These are phyloP conservation scores for Atherinomorus stipes DNA, from an alignment of 2,113 vertebrate species.

Conservation along the genomic window DNA sequence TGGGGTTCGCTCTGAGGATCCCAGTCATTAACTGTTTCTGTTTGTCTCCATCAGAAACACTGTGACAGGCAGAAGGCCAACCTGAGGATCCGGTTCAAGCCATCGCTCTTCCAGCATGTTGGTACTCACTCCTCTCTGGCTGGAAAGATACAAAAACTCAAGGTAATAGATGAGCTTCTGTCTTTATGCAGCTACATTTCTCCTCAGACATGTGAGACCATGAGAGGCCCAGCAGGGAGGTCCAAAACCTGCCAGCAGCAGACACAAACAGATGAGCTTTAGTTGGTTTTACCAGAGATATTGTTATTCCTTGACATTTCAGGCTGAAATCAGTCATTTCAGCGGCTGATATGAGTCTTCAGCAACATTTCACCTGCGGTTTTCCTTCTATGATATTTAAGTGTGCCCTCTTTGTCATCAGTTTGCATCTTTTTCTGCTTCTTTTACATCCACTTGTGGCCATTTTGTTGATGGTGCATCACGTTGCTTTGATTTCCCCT, in stretches of 20 bases:
- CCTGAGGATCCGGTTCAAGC: constrained; percentile 97
- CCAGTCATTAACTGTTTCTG: not conserved
- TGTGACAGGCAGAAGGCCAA: constrained; percentile 98
- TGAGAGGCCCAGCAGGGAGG: too few relatives aligned
- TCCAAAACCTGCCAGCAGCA: not conserved
- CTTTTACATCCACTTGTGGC: too few relatives aligned
- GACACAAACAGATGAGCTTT: not conserved
- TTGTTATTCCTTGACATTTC: not conserved
- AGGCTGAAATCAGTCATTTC: not conserved
- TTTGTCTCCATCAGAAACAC: constrained; percentile 89
- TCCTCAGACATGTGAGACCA: not conserved
- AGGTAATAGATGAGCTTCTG: constrained; percentile 78
- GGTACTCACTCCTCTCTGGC: constrained; percentile 97
- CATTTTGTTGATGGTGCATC: too few relatives aligned
- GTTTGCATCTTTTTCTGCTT: too few relatives aligned
- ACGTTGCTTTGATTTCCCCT: too few relatives aligned
- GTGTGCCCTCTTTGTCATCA: too few relatives aligned
- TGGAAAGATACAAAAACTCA: constrained; percentile 98
- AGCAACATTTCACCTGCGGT: too few relatives aligned
- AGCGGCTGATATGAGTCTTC: too few relatives aligned
- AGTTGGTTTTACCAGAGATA: not conserved
- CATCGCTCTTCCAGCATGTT: constrained; percentile 97
- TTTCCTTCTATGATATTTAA: too few relatives aligned
- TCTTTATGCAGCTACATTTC: not conserved
- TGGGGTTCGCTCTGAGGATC: too few relatives aligned